Conservation (phyloP, 2,797 vertebrate species). For the Netta rufina region DNA sequence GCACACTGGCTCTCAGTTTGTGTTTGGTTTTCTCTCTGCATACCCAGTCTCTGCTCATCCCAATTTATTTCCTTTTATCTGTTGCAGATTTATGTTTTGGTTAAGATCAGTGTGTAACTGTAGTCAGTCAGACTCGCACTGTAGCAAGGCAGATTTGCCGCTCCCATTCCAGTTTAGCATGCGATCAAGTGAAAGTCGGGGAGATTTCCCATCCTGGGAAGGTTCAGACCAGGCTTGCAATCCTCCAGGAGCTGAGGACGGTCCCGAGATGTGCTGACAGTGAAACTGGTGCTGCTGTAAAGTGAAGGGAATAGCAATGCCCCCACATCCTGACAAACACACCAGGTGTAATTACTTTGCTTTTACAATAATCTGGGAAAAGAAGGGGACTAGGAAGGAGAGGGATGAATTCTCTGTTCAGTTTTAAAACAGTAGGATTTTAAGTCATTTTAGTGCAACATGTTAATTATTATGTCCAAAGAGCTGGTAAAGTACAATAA, state of each 20-base stretch:
- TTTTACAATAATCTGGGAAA: not conserved
- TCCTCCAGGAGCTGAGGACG: not conserved
- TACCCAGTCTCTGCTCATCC: not conserved
- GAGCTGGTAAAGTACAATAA: not conserved
- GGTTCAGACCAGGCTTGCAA: not conserved
- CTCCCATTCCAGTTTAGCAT: not conserved
- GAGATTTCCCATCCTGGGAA: not conserved
- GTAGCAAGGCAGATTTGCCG: not conserved
- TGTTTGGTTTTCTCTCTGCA: not conserved
- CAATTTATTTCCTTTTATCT: not conserved
- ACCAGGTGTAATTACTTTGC: not conserved
- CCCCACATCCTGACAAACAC: not conserved
- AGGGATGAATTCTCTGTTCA: not conserved
- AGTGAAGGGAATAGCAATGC: not conserved
- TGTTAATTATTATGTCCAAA: not conserved
- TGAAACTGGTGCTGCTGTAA: not conserved
- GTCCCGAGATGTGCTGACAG: not conserved
- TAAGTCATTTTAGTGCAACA: not conserved
- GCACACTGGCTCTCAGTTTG: not conserved
- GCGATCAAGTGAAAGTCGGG: not conserved
- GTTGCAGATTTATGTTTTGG: not conserved
- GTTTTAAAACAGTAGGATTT: not conserved
- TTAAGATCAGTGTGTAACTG: rapidly evolving
- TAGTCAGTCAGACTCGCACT: not conserved
- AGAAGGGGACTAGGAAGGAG: not conserved